Evolutionary conservation across 1,140 invertebrate genomes (phyloP).

Genomic region (Papilio xuthus): DNA sequence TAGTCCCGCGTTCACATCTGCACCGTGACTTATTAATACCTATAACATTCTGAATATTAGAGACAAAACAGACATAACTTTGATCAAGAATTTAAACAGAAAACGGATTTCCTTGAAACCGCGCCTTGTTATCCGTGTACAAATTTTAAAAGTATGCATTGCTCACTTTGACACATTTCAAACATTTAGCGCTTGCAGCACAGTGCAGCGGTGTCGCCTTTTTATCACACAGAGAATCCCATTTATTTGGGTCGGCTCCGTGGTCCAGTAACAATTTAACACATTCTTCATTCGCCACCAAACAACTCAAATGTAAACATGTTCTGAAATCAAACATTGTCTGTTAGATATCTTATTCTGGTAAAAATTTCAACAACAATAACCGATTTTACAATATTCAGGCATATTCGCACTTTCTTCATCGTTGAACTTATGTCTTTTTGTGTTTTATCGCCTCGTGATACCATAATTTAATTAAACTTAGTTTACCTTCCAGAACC

Average conservation of each 20-base stretch:
- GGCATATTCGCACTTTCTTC: too few species aligned
- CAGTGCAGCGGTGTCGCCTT: slow-evolving; percentile 89
- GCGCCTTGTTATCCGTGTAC: too few species aligned
- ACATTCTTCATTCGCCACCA: slow-evolving; percentile 85
- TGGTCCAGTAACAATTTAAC: slow-evolving; percentile 84
- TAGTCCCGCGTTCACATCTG: slow-evolving; percentile 89
- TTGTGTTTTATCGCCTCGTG: too few species aligned
- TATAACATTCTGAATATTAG: slow-evolving; percentile 67
- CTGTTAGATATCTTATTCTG: not conserved
- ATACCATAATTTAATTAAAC: not conserved
- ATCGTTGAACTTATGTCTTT: too few species aligned
- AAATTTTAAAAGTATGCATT: slow-evolving; percentile 36
- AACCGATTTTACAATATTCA: not conserved
- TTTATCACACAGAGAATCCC: slow-evolving; percentile 83
- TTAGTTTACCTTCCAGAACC: slow-evolving; percentile 77
- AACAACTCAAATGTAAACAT: slow-evolving; percentile 89
- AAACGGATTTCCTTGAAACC: not conserved
- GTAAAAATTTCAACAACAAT: too few species aligned
- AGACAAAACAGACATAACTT: slow-evolving; percentile 47
- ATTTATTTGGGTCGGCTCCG: slow-evolving; percentile 85
- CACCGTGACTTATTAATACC: slow-evolving; percentile 84
- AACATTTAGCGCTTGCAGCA: slow-evolving; percentile 85
- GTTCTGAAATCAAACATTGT: slow-evolving; percentile 80
- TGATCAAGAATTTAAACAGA: not conserved
- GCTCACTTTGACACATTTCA: slow-evolving; percentile 78